phyloP scores from a whole-genome alignment of 1,140 invertebrate genomes.

The Drosophila chauvacae region DNA sequence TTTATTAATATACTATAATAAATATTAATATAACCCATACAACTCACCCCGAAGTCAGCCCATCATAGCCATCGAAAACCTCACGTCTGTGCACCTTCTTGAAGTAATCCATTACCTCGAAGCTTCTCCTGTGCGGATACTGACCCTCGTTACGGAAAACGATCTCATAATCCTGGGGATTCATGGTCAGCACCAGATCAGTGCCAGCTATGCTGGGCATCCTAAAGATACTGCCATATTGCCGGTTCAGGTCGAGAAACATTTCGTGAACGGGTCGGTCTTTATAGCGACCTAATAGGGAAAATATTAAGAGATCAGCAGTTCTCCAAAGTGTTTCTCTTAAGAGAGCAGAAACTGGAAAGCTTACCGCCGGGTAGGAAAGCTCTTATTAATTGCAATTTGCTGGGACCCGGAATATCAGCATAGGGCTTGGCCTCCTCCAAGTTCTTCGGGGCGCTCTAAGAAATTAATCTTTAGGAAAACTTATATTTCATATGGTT shows the following conservation, averaged over 20 bases:
- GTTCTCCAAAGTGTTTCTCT: neutral
- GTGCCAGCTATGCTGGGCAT: slow-evolving; percentile 63
- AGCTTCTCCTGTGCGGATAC: slow-evolving; percentile 66
- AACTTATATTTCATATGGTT: neutral
- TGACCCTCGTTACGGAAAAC: slow-evolving; percentile 74
- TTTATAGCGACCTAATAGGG: slow-evolving; percentile 57
- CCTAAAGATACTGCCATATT: slow-evolving; percentile 64
- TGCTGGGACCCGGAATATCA: slow-evolving; percentile 64
- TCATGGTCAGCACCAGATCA: slow-evolving; percentile 69
- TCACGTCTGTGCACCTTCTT: slow-evolving; percentile 59
- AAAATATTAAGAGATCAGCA: slow-evolving; percentile 11
- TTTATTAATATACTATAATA: neutral
- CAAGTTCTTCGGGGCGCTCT: slow-evolving; percentile 21
- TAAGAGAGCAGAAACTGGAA: slow-evolving; percentile 2
- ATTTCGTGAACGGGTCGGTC: slow-evolving; percentile 57
- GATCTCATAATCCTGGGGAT: slow-evolving; percentile 70
- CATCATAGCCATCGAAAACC: slow-evolving; percentile 64
- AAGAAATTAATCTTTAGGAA: neutral
- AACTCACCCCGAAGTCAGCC: slow-evolving; percentile 64
- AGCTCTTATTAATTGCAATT: slow-evolving; percentile 56
- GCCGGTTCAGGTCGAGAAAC: slow-evolving; percentile 52
- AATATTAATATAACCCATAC: slow-evolving; percentile 12
- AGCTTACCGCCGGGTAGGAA: slow-evolving; percentile 75
- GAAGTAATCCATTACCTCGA: slow-evolving; percentile 67
- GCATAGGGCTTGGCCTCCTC: slow-evolving; percentile 65